A percentile compares a stretch with the other conserved stretches of the same genome.
These are phyloP conservation scores for Bubo blakistoni DNA, from an alignment of 2,113 vertebrate species.

Conservation along the genomic window DNA sequence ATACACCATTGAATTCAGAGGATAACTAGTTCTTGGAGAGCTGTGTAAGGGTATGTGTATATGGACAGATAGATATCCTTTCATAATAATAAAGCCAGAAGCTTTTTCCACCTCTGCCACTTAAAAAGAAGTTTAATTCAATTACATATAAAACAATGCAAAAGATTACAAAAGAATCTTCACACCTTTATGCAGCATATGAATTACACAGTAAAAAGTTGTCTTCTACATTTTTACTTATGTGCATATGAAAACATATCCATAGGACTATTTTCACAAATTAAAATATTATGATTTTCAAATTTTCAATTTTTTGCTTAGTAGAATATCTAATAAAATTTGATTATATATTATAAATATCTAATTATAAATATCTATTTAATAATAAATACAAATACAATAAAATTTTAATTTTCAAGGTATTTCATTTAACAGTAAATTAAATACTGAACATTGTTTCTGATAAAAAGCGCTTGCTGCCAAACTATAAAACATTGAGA, in stretches of 20 bases:
- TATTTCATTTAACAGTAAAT: not conserved
- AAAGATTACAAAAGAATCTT: not conserved
- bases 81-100: not conserved
- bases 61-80: not conserved
- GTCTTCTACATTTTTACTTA: not conserved
- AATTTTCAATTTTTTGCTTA: not conserved
- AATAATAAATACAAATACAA: too few relatives aligned
- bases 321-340: not conserved
- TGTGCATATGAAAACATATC: not conserved
- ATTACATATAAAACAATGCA: not conserved
- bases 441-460: not conserved
- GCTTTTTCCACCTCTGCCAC: not conserved
- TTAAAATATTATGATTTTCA: not conserved
- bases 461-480: not conserved
- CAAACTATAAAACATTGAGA: not conserved
- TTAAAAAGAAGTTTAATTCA: not conserved
- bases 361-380: too few relatives aligned
- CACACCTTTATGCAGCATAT: not conserved
- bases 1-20: not conserved
- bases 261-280: not conserved
- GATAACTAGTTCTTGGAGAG: not conserved
- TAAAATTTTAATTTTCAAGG: not conserved
- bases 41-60: not conserved
- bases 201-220: not conserved
- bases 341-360: too few relatives aligned